phyloP scores from a whole-genome alignment of 2,113 vertebrate genomes.

The Thymallus thymallus region DNA sequence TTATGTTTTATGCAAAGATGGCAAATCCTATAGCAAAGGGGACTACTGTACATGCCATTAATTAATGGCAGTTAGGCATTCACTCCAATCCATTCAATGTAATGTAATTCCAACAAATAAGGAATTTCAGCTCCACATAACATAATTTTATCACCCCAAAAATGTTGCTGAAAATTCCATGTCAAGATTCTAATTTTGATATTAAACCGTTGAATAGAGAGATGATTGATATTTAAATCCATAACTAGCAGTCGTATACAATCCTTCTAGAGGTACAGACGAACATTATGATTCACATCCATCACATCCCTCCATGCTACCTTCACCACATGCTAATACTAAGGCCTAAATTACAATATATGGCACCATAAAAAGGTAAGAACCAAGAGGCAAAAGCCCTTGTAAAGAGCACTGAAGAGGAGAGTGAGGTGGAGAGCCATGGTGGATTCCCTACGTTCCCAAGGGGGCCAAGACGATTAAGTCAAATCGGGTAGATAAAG shows the following conservation, averaged over 20 bases:
- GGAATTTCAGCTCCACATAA: neutral
- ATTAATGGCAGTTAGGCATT: neutral
- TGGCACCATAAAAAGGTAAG: too few relatives aligned
- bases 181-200: neutral
- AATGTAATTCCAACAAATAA: neutral
- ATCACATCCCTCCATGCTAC: neutral
- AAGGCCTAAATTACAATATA: too few relatives aligned
- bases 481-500: too few relatives aligned
- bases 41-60: neutral
- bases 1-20: slow-evolving; percentile 12
- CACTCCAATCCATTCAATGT: neutral
- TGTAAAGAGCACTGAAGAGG: too few relatives aligned
- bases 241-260: neutral
- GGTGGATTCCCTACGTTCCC: too few relatives aligned
- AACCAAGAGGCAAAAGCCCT: too few relatives aligned
- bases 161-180: neutral
- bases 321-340: too few relatives aligned
- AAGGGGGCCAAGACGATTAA: too few relatives aligned
- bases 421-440: too few relatives aligned
- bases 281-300: neutral
- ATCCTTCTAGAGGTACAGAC: neutral
- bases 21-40: slow-evolving; percentile 1
- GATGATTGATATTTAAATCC: neutral
- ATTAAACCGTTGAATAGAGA: too few relatives aligned
- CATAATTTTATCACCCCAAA: neutral